Conservation (phyloP, 2,113 vertebrate genomes). For the Syrrhaptes paradoxus region DNA sequence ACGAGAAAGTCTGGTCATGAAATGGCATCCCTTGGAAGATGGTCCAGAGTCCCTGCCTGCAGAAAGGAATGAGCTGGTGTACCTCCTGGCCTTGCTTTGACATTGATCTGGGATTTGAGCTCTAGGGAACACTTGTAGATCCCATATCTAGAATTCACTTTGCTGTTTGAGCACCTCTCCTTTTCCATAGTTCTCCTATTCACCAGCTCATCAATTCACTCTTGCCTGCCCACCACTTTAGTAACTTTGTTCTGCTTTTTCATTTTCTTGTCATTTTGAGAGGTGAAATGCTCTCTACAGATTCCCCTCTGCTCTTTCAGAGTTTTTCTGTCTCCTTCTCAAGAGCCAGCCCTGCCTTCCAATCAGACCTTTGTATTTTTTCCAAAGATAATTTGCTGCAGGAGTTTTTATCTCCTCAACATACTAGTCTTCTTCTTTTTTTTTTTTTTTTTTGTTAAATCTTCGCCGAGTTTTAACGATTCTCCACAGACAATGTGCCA, state of each 20-base stretch:
- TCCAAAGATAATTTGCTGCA: neutral
- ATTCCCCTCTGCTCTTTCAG: neutral
- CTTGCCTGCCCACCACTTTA: neutral
- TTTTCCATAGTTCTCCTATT: neutral
- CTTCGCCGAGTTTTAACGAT: neutral
- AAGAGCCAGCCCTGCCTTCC: neutral
- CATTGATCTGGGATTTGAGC: neutral
- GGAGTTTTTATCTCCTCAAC: neutral
- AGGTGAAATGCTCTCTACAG: neutral
- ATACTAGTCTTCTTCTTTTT: neutral
- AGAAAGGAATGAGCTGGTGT: rapidly evolving
- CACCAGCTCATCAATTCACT: neutral
- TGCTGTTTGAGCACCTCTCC: neutral
- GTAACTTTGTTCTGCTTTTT: neutral
- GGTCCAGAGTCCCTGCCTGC: neutral
- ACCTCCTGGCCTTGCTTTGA: neutral
- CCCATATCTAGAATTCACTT: neutral
- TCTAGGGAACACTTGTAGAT: neutral
- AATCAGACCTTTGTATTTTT: neutral
- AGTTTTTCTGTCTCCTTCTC: neutral
- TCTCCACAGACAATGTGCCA: slow-evolving; percentile 49
- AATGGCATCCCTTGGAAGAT: rapidly evolving
- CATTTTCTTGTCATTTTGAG: neutral
- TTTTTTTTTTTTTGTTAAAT: neutral
- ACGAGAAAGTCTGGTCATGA: neutral